Evolutionary conservation across 2,113 vertebrate genomes (phyloP), one percentile per base, ranked within the genome.

Genomic region (Thymallus thymallus): DNA sequence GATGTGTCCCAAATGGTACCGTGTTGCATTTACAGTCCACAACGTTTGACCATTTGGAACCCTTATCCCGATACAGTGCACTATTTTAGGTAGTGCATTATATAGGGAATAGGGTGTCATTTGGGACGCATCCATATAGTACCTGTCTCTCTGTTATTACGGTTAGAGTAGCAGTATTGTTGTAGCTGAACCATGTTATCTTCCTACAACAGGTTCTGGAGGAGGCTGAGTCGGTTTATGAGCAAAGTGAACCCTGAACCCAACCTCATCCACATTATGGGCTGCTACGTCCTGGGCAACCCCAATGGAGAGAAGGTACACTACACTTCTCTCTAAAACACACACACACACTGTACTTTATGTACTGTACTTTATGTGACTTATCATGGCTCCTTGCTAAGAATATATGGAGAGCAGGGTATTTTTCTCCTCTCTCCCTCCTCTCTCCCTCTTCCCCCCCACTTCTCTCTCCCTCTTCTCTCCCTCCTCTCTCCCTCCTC

Each of bases 221-320:
- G 94, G 89, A 93, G 95, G 67, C 85, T 99, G 82, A 96, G 97
- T 84, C 93, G 94, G 41, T 90, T 98, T 78, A 99, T 99, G 98
- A 99, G 97, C 89, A 99, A 98, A 90, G 75, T 97, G 81, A 99
- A 99, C 92, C 95, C 98, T 0, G 95, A 98, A 85, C 96, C 97
- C 32, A 99, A 98, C 74, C 84, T 98, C 82, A 94, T 99, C 81
- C 96, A 99, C 81, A 93, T 99, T 81, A 99, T 99, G 97, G 98
- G 98, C 87, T 98, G 96, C 87, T 99, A 99, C 13, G 94, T 99
- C 56, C 90, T 98, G 82, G 98, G 98, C 72, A 99, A 99, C 92
- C 97, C 96, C 75, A 99, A 98, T 24, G 98, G 98, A 88, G 97
- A 98, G 84, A 99, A 98, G 97, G 97, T 98, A 89, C 72, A 81